Evolutionary conservation across 2,888 invertebrate genomes (phyloP).

Genomic region (Morpho deidamia): DNA sequence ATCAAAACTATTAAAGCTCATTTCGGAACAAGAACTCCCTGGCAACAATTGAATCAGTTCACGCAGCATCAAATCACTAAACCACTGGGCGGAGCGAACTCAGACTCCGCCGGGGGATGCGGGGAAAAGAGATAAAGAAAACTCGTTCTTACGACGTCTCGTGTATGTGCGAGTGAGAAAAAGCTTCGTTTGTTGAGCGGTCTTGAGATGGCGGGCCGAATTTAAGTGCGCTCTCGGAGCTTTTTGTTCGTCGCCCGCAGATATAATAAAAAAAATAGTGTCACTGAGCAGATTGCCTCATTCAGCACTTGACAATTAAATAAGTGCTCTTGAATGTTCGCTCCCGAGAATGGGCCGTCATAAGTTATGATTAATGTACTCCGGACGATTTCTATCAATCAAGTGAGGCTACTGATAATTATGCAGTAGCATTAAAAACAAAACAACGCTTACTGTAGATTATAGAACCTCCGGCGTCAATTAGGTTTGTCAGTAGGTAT

Average conservation of each 20-base stretch:
- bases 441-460: slow-evolving; percentile 11
- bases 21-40: slow-evolving; percentile 55
- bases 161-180: slow-evolving; percentile 54
- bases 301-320: slow-evolving; percentile 75
- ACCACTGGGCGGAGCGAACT: slow-evolving; percentile 76
- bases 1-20: slow-evolving; percentile 68
- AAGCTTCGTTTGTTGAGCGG: slow-evolving; percentile 49
- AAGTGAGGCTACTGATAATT: slow-evolving; percentile 71
- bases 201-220: slow-evolving; percentile 63
- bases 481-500: slow-evolving; percentile 1
- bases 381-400: slow-evolving; percentile 63
- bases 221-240: slow-evolving; percentile 65
- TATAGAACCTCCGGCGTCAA: slow-evolving; percentile 22
- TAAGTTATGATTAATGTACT: slow-evolving; percentile 67
- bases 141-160: slow-evolving; percentile 35
- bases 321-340: slow-evolving; percentile 67
- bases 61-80: slow-evolving; percentile 80
- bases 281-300: slow-evolving; percentile 74
- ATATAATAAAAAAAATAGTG: slow-evolving; percentile 71
- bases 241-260: slow-evolving; percentile 68
- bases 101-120: slow-evolving; percentile 70
- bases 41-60: slow-evolving; percentile 78
- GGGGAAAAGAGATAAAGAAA: slow-evolving; percentile 60
- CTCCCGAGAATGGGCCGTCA: slow-evolving; percentile 60
- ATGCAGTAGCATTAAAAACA: slow-evolving; percentile 25